These are phyloP conservation scores for Cephus runcator DNA, from an alignment of 2,888 invertebrate genomes.

Conservation along the genomic window DNA sequence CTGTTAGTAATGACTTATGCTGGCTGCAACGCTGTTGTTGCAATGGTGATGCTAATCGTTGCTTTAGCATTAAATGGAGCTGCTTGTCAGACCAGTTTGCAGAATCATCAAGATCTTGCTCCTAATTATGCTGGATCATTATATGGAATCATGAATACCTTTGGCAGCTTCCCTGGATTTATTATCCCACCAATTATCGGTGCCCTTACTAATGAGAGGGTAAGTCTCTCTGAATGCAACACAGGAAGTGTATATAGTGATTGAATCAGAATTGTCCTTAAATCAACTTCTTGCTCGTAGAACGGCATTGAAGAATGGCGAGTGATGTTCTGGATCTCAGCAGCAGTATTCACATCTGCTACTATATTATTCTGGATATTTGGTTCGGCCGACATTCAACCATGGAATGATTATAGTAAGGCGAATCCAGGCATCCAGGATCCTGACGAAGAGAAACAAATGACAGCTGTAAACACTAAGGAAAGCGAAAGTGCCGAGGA, in stretches of 20 bases:
- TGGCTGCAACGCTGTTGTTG: constrained; percentile 49
- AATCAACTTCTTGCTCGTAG: constrained; percentile 64
- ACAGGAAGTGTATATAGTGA: neutral
- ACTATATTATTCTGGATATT: constrained; percentile 78
- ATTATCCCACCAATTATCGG: constrained; percentile 60
- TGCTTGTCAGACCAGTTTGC: constrained; percentile 60
- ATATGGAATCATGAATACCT: constrained; percentile 62
- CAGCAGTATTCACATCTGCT: constrained; percentile 75
- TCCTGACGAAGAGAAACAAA: constrained; percentile 51
- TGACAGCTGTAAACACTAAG: constrained; percentile 32
- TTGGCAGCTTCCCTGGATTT: constrained; percentile 62
- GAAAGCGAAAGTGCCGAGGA: constrained; percentile 21
- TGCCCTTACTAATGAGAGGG: constrained; percentile 50
- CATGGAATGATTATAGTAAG: constrained; percentile 72
- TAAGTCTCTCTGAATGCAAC: constrained; percentile 22
- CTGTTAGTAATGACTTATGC: constrained; percentile 64
- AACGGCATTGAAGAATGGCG: constrained; percentile 83
- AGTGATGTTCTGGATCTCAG: constrained; percentile 78
- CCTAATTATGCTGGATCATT: constrained; percentile 63
- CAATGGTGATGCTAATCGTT: constrained; percentile 54
- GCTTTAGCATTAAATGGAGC: constrained; percentile 58
- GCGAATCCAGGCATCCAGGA: constrained; percentile 7
- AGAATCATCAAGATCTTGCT: constrained; percentile 63
- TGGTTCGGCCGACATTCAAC: constrained; percentile 77
- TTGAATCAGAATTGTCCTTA: neutral